Percentiles rank a stretch among this genome's conserved stretches.
These are phyloP conservation scores for Dioctria rufipes DNA, from an alignment of 2,888 invertebrate species.

Conservation along the genomic window DNA sequence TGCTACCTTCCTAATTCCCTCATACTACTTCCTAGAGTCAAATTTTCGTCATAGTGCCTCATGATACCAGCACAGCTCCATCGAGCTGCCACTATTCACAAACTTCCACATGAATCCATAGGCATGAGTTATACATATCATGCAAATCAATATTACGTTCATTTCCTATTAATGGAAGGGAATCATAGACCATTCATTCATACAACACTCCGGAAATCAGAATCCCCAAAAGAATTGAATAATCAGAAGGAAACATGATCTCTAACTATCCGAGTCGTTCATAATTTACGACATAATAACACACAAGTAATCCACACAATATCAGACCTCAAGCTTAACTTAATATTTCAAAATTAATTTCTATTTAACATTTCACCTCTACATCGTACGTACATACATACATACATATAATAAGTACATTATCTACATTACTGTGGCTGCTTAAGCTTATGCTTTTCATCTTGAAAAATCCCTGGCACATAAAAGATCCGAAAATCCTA, in stretches of 20 bases:
- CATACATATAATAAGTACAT: no score
- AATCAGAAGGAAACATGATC: conserved; percentile 1
- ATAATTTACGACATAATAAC: conserved; percentile 26
- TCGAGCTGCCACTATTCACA: not conserved
- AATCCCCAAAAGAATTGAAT: conserved; percentile 18
- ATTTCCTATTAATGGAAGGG: conserved; percentile 12
- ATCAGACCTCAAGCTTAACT: conserved; percentile 2
- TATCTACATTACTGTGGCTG: not conserved
- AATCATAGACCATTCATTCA: not conserved
- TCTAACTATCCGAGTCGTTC: not conserved
- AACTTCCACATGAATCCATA: not conserved
- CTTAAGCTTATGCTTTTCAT: not conserved
- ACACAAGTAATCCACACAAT: not conserved
- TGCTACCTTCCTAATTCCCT: no score
- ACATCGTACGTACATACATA: no score
- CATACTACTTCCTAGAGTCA: no score
- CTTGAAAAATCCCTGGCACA: not conserved
- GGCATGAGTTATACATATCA: conserved; percentile 1
- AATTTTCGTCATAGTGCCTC: no score
- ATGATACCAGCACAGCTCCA: no score
- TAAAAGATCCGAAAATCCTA: conserved; percentile 1
- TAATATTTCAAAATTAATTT: conserved; percentile 44
- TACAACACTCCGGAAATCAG: not conserved
- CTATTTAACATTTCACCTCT: conserved; percentile 3
- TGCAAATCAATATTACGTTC: conserved; percentile 7